A percentile compares a stretch with the other conserved stretches of the same genome.
Conservation (phyloP, 2,113 vertebrate species). For the Sprattus sprattus region DNA sequence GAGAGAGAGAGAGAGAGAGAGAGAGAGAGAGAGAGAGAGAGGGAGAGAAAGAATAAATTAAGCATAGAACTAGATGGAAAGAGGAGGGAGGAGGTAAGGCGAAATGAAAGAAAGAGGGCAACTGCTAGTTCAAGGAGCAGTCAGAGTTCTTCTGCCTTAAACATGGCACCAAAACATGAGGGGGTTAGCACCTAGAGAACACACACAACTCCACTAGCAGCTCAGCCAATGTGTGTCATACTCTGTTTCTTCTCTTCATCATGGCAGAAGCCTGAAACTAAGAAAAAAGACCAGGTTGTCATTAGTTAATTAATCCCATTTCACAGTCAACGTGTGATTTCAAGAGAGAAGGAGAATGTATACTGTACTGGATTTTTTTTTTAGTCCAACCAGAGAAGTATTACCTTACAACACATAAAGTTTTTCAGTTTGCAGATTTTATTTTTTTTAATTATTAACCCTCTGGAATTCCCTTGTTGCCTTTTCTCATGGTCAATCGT, state of each 20-base stretch:
- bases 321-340: neutral
- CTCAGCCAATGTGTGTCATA: neutral
- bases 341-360: neutral
- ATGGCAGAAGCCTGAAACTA: neutral
- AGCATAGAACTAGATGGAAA: neutral
- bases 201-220: neutral
- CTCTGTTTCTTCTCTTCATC: neutral
- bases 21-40: no score
- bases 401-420: neutral
- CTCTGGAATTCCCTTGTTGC: neutral
- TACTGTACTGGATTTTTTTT: neutral
- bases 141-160: neutral
- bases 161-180: neutral
- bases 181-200: slow-evolving; percentile 1
- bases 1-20: neutral
- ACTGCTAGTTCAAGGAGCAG: neutral
- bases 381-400: neutral
- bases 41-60: neutral
- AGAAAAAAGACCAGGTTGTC: neutral
- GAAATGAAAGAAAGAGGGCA: slow-evolving; percentile 5
- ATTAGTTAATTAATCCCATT: neutral
- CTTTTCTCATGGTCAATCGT: neutral
- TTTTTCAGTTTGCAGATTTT: neutral
- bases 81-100: neutral
- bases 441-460: slow-evolving; percentile 9